Base-by-base conservation (phyloP, 2,797 vertebrate genomes). In the Fistularia commersonii region DNA sequence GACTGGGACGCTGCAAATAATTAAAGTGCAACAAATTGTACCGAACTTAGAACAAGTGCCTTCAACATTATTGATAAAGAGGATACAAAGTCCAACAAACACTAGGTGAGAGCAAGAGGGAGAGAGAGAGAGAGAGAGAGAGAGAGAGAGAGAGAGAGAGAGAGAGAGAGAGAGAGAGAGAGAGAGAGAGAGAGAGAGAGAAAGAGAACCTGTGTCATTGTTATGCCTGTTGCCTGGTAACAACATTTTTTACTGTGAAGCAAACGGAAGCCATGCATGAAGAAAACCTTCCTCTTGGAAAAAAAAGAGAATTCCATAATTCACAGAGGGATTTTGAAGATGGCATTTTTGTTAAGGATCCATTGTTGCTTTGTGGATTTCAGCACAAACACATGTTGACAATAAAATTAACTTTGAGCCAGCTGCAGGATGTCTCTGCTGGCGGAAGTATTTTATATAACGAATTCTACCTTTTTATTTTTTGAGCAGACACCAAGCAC, bases 201-300 rank as follows among this genome's bases (percentile, higher is more conserved):
- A 10, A 70, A 51, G 72, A 70, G 88, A 85, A 90, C 88, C 89
- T 92, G 89, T 90, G 82, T 90, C 88, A 90, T 91, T 91, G 90
- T 92, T 91, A 89, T 91, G 86, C 87, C 85, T 90, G 90, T 92
- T 91, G 88, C 90, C 88, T 89, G 84, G 90, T 86, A 89, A 92
- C 90, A 80, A 76, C 82, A 85, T 87, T 85, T 82, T 85, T 87
- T 79, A 77, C 72, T 45, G 72, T 64, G 74, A 76, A 62, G 79
- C 66, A 61, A 83, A 67, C 60, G 73, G 80, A 86, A 86, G 69
- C 67, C 79, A 74, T 77, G 81, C 79, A 82, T 84, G 80, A 87
- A 89, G 82, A 86, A 84, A 87, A 45, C 67, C 63, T 60, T 79
- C 74, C 69, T 63, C 74, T 65, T 51, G 59, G 57, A 1, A 60